Base-by-base conservation (phyloP, 2,888 invertebrate genomes). In the Zelleria hepariella region DNA sequence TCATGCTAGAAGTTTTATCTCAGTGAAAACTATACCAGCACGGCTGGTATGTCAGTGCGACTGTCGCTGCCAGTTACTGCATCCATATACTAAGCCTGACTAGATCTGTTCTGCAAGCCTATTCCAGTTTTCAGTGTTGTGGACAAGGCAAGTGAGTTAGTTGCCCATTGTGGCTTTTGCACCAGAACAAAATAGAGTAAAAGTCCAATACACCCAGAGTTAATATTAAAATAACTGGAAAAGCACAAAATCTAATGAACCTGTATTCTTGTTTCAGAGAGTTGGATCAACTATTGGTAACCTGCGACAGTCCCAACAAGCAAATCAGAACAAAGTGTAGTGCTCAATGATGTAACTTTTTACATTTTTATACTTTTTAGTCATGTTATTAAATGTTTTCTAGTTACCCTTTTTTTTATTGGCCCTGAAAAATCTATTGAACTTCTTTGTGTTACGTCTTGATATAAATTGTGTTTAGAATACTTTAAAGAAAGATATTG, bases 241-340 rank as follows among this genome's bases (percentile, higher is more conserved):
- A n/a, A n/a, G n/a, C n/a, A n/a, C n/a, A 5, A 26, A 26, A 26
- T 26, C 1, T 42, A 42, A n/a, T n/a, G n/a, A n/a, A 42, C 32
- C 15, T 21, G 48, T 68, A 62, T 61, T 68, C 66, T 60, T 62
- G 62, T 85, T 83, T 59, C 86, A 87, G 87, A 82, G 78, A 68
- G 75, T 86, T 57, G 86, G 86, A 58, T 78, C 78, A 58, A 73
- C 77, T 5, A 60, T 81, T 58, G 72, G 69, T n/a, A 80, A 74
- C 67, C 64, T 81, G 54, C 66, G 81, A 57, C 75, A 73, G 63
- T 67, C n/a, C n/a, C n/a, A 69, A 51, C 72, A 73, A 68, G 69
- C 68, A 58, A 74, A 71, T 60, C 69, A 66, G 61, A 76, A 77
- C 64, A 74, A 69, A 64, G 63, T 59, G 58, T 68, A 66, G 62